Conservation (phyloP, 1,140 invertebrate species). For the Nephotettix cincticeps region DNA sequence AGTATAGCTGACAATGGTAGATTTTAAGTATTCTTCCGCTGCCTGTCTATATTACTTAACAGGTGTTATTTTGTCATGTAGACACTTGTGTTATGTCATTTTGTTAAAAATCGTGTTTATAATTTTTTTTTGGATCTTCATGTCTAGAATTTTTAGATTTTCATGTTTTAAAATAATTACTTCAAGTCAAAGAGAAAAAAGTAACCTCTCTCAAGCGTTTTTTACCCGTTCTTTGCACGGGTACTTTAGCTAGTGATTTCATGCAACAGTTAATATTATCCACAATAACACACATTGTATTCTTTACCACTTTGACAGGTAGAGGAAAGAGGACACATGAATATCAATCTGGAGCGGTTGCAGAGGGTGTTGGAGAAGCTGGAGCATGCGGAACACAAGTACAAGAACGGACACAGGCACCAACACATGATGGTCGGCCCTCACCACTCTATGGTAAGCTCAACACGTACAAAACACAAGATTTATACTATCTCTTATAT, state of each 20-base stretch:
- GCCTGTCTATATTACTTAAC: too few species aligned
- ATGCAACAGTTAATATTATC: neutral
- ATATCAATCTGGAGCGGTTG: slow-evolving; percentile 2
- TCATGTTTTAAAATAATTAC: too few species aligned
- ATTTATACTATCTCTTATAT: too few species aligned
- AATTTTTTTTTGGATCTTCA: too few species aligned
- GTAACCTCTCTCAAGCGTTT: too few species aligned
- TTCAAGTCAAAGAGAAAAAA: neutral
- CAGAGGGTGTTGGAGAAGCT: neutral
- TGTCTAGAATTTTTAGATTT: too few species aligned
- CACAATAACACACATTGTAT: neutral
- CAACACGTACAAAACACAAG: neutral
- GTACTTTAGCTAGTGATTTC: neutral
- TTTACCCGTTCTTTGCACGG: too few species aligned
- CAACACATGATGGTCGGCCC: slow-evolving; percentile 27
- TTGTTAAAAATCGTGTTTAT: too few species aligned
- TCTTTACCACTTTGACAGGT: neutral
- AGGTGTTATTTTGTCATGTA: too few species aligned
- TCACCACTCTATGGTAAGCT: slow-evolving; percentile 14
- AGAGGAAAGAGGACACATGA: slow-evolving; percentile 18
- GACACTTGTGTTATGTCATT: too few species aligned
- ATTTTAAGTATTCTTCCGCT: too few species aligned
- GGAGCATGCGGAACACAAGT: slow-evolving; percentile 4
- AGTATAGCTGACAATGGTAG: too few species aligned
- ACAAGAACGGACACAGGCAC: slow-evolving; percentile 21